Evolutionary conservation across 2,797 vertebrate species (phyloP), one percentile per base, ranked within the genome.

Genomic region (Natrix natrix): DNA sequence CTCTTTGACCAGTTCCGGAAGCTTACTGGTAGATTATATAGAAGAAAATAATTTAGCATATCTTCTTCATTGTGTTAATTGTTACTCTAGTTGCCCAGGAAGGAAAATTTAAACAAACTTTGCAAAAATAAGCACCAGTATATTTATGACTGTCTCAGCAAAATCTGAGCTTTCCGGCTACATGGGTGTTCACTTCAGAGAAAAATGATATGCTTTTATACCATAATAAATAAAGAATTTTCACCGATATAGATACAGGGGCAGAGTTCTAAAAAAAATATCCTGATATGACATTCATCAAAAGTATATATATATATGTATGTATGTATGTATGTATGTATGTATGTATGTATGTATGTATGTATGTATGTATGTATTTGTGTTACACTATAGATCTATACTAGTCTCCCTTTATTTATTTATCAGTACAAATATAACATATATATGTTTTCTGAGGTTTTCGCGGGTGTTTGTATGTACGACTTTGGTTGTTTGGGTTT

Each of bases 91-190:
- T 66, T 52, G 60, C 12, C 0, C 63, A 89, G 48, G 54, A 94
- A 90, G 14, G 90, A 7, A 48, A 1, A 2, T 90, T 91, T 66
- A 2, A 94, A 57, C 1, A 61, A 17, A 1, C 88, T 0, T 1
- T 94, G 69, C 13, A 74, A 95, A 94, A 95, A 91, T 57, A 93
- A 91, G 16, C 56, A 89, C 6, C 0, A 56, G 86, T 66, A 93
- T 8, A 89, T 74, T 22, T 66, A 52, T 56, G 24, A 3, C 22
- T 90, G 14, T 87, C 63, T 92, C 54, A 90, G 12, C 87, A 91
- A 86, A 5, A 57, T 32, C 14, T 7, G n/a, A 92, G 12, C 11
- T 88, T 90, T 92, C 74, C 10, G 59, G 32, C 54, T 54, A 48
- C 32, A 48, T 86, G 7, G 92, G 8, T 91, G 86, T 66, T 83